Conservation (phyloP, 2,113 vertebrate genomes). For the Patagioenas fasciata region DNA sequence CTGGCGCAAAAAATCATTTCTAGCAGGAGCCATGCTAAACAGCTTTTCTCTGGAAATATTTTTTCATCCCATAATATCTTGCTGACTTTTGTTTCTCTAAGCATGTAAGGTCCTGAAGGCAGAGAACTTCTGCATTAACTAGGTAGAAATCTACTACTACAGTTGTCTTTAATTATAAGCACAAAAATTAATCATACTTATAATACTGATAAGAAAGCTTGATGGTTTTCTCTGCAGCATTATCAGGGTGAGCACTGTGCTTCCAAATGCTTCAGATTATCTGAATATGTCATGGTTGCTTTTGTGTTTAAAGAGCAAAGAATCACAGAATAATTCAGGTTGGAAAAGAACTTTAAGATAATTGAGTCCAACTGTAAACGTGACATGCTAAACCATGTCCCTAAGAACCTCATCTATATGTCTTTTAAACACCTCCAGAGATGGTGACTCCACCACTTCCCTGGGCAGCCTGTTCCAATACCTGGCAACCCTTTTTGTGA, state of each 20-base stretch:
- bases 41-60: background rate
- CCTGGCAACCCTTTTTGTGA: no score
- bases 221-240: background rate
- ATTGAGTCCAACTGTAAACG: no score
- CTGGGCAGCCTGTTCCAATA: no score
- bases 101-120: background rate
- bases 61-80: background rate
- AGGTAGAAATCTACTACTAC: background rate
- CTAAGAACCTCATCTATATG: no score
- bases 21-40: background rate
- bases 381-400: no score
- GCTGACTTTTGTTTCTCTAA: background rate
- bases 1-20: background rate
- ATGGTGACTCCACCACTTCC: no score
- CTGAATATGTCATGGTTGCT: background rate
- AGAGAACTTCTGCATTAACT: background rate
- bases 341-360: no score
- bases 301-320: background rate
- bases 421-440: no score
- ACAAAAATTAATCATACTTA: background rate
- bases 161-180: background rate
- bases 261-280: background rate
- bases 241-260: background rate
- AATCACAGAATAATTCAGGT: background rate
- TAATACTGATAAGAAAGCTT: background rate